A percentile compares a stretch with the other conserved stretches of the same genome.
Conservation (phyloP, 1,140 invertebrate genomes). For the Holcopasites calliopsidis region DNA sequence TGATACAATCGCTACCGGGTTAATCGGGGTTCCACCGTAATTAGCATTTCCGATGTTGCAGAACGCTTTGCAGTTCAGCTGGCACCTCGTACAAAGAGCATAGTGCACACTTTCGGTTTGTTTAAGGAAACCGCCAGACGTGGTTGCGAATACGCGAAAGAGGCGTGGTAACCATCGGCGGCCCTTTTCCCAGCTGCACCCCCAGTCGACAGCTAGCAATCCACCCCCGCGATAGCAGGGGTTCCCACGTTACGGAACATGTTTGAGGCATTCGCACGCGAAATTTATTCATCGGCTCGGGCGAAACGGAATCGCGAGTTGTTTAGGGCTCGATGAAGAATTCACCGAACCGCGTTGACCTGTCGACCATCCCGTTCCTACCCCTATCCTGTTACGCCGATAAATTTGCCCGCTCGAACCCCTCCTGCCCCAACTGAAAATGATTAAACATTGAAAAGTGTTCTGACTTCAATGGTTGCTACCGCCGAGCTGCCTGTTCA, state of each 20-base stretch:
- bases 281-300: constrained; percentile 67
- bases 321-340: constrained; percentile 50
- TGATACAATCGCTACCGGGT: too few relatives aligned
- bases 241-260: constrained; percentile 14
- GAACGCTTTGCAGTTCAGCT: not conserved
- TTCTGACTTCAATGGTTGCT: not conserved
- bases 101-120: constrained; percentile 62
- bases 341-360: constrained; percentile 33
- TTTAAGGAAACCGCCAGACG: constrained; percentile 66
- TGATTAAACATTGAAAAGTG: constrained; percentile 40
- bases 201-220: constrained; percentile 15
- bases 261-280: constrained; percentile 53
- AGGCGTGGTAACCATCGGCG: constrained; percentile 62
- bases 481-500: too few relatives aligned
- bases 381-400: constrained; percentile 39
- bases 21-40: too few relatives aligned
- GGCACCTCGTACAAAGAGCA: constrained; percentile 29
- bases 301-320: constrained; percentile 21
- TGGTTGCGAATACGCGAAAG: constrained; percentile 66
- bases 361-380: constrained; percentile 16
- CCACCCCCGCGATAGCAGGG: constrained; percentile 18
- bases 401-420: constrained; percentile 16
- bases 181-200: constrained; percentile 22
- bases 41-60: not conserved
- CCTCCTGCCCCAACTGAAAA: constrained; percentile 5